These are phyloP conservation scores for Cryptomyrus ogoouensis DNA, from an alignment of 2,113 vertebrate species.

Conservation along the genomic window DNA sequence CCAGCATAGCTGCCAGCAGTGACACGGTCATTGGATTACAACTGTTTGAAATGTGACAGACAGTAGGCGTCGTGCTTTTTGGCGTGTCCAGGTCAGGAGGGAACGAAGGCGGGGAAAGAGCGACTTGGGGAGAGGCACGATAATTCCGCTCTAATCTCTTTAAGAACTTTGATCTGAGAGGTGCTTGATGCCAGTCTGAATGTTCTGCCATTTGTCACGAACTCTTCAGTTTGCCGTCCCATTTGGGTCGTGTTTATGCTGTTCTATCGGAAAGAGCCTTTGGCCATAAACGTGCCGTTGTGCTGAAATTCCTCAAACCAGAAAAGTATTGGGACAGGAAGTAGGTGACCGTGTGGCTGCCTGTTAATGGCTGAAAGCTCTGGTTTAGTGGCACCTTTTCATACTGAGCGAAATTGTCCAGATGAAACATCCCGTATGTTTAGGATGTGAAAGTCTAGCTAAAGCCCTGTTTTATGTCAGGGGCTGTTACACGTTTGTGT, in stretches of 20 bases:
- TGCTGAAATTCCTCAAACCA: not conserved
- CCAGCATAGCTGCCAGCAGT: not conserved
- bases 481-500: not conserved
- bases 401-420: not conserved
- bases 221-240: not conserved
- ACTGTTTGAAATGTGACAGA: not conserved
- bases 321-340: not conserved
- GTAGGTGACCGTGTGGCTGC: not conserved
- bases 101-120: not conserved
- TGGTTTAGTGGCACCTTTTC: not conserved
- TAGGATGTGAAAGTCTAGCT: not conserved
- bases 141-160: not conserved
- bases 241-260: not conserved
- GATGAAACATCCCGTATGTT: not conserved
- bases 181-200: not conserved
- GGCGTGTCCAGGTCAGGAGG: not conserved
- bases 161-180: conserved; percentile 2
- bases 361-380: not conserved
- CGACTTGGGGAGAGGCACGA: not conserved
- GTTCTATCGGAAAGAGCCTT: not conserved
- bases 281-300: not conserved
- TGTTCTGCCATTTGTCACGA: not conserved
- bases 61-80: not conserved
- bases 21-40: not conserved
- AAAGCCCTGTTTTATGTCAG: not conserved